Evolutionary conservation across 2,888 invertebrate genomes (phyloP).

Genomic region (Cheilosia soror): DNA sequence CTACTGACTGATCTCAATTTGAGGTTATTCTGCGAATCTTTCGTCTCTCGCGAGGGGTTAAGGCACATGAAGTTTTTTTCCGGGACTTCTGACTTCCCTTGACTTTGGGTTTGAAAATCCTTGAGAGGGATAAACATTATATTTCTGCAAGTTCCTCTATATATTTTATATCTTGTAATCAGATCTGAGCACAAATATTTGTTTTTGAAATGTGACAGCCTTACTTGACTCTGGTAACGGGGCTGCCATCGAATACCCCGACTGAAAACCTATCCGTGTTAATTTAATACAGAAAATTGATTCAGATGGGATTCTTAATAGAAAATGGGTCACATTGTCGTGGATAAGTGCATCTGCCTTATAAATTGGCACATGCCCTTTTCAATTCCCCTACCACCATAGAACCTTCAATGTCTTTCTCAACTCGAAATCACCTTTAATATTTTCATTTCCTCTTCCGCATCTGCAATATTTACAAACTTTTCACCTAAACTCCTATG

Average conservation of each 20-base stretch:
- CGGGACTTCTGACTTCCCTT: too few relatives aligned
- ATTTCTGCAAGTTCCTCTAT: too few relatives aligned
- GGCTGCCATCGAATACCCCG: background rate
- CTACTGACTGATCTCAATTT: too few relatives aligned
- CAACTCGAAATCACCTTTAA: slow-evolving; percentile 29
- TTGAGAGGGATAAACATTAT: too few relatives aligned
- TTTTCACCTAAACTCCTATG: slow-evolving; percentile 47
- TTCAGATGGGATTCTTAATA: slow-evolving; percentile 7
- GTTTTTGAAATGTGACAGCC: too few relatives aligned
- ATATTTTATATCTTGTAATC: too few relatives aligned
- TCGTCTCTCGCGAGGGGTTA: too few relatives aligned
- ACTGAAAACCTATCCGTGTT: background rate
- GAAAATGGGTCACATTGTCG: background rate
- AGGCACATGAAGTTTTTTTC: too few relatives aligned
- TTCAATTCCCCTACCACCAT: slow-evolving; percentile 26
- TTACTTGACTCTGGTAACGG: too few relatives aligned
- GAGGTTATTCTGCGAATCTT: too few relatives aligned
- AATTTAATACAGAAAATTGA: background rate
- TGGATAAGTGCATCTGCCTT: slow-evolving; percentile 43
- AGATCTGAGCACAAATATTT: too few relatives aligned
- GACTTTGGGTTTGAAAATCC: too few relatives aligned
- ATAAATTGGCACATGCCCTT: slow-evolving; percentile 43
- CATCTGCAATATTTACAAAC: slow-evolving; percentile 56
- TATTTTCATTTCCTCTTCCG: slow-evolving; percentile 13
- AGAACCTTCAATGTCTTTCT: slow-evolving; percentile 13